Percentiles rank a stretch among this genome's conserved stretches.
These are phyloP conservation scores for Triplophysa dalaica DNA, from an alignment of 2,113 vertebrate species.

Conservation along the genomic window DNA sequence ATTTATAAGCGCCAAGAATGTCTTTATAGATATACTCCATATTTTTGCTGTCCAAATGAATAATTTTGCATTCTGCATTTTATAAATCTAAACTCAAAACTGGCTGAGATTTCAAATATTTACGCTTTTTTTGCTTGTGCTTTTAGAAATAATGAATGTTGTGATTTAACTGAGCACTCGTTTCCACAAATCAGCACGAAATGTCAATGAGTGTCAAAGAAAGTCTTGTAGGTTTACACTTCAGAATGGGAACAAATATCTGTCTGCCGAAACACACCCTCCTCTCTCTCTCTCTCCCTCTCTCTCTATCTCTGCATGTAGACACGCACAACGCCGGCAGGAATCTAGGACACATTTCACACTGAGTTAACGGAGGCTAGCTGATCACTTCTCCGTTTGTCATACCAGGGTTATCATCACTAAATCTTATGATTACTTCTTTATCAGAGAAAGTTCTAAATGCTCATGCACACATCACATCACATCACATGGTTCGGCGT, in stretches of 20 bases:
- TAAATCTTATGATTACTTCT: slow-evolving; percentile 2
- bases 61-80: too few relatives aligned
- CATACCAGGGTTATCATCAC: slow-evolving; percentile 35
- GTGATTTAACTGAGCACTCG: too few relatives aligned
- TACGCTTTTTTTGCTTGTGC: too few relatives aligned
- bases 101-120: too few relatives aligned
- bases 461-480: neutral
- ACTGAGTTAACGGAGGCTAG: slow-evolving; percentile 55
- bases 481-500: neutral
- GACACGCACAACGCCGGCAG: slow-evolving; percentile 18
- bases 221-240: slow-evolving; percentile 4
- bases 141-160: too few relatives aligned
- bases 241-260: slow-evolving; percentile 9
- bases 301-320: slow-evolving; percentile 76
- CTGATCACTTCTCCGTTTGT: slow-evolving; percentile 40
- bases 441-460: slow-evolving; percentile 4
- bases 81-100: too few relatives aligned
- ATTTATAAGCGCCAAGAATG: neutral
- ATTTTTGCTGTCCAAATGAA: too few relatives aligned
- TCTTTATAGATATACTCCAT: too few relatives aligned
- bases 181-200: too few relatives aligned
- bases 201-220: neutral
- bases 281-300: slow-evolving; percentile 74
- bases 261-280: slow-evolving; percentile 29
- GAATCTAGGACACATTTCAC: slow-evolving; percentile 67